Evolutionary conservation across 2,113 vertebrate genomes (phyloP).

Genomic region (Gopherus flavomarginatus): DNA sequence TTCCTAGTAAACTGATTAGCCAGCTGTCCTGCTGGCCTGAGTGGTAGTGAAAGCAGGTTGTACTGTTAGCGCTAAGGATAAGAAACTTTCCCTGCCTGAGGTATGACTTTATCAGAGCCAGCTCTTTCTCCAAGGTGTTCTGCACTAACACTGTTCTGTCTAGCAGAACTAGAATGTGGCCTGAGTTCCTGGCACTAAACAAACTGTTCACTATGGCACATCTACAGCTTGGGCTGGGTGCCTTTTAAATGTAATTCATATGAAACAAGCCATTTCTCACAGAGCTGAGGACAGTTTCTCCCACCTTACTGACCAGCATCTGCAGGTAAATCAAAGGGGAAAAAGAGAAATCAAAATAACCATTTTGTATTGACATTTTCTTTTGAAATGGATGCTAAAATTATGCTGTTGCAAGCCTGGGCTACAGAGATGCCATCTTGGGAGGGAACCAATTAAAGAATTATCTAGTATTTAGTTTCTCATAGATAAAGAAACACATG

Average conservation of each 20-base stretch:
- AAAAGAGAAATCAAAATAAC: constrained; percentile 42
- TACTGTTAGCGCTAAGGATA: neutral
- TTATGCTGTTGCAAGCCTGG: constrained; percentile 40
- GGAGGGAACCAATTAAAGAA: constrained; percentile 63
- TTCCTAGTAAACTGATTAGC: neutral
- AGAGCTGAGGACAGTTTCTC: neutral
- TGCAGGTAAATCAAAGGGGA: neutral
- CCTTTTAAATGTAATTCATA: fast-evolving
- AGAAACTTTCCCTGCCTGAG: neutral
- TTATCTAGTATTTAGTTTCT: constrained; percentile 55
- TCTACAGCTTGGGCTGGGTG: neutral
- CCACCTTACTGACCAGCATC: neutral
- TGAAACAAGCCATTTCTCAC: neutral
- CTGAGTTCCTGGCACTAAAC: neutral
- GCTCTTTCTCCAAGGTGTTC: neutral
- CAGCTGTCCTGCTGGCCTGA: neutral
- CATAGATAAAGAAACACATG: constrained; percentile 52
- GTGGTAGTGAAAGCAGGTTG: neutral
- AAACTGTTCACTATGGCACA: neutral
- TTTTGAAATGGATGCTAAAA: constrained; percentile 49
- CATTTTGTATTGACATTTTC: constrained; percentile 46
- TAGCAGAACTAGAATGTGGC: fast-evolving
- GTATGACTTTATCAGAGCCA: neutral
- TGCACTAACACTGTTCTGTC: neutral
- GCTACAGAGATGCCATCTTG: constrained; percentile 31